Evolutionary conservation across 2,888 invertebrate genomes (phyloP), one percentile per base, ranked within the genome.

Genomic region (Bimastos eiseni): DNA sequence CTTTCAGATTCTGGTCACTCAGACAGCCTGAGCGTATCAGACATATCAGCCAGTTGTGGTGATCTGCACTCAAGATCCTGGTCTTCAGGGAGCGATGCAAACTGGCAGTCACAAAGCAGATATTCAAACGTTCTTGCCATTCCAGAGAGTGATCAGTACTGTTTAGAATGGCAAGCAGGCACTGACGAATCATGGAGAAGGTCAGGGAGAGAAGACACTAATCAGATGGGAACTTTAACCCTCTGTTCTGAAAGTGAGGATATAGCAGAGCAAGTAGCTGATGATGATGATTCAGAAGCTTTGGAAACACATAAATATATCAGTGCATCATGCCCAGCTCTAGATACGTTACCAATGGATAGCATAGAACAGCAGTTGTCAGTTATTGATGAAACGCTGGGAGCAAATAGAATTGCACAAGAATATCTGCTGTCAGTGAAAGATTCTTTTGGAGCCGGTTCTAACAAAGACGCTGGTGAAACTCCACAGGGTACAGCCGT

Each of bases 1-100:
- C 70, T 70, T 70, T 70, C 70, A 30, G 70, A 70, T 70, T 70
- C 70, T n/a, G 70, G 70, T n/a, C 70, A 70, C n/a, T 49, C 49
- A 2, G 70, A n/a, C 70, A 70, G 70, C n/a, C 70, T 70, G n/a
- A n/a, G 70, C n/a, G 5, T n/a, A 30, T 70, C 70, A 70, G 70
- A 70, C 70, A n/a, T n/a, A 8, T 70, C 70, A n/a, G 70, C n/a
- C n/a, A 70, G 70, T 70, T 0, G 30, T n/a, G 70, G 70, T n/a
- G 70, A 70, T 70, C 70, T 70, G 70, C n/a, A n/a, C 13, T 30
- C 55, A 24, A 55, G 55, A 55, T 55, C 55, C 24, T 55, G 55
- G 55, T 55, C 55, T 55, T 55, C 70, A 70, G 70, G 30, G 1
- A 70, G 70, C 8, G 70, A 70, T 70, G 70, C 70, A 70, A 70